phyloP scores from a whole-genome alignment of 1,140 invertebrate genomes.

The Bombus fervidus region DNA sequence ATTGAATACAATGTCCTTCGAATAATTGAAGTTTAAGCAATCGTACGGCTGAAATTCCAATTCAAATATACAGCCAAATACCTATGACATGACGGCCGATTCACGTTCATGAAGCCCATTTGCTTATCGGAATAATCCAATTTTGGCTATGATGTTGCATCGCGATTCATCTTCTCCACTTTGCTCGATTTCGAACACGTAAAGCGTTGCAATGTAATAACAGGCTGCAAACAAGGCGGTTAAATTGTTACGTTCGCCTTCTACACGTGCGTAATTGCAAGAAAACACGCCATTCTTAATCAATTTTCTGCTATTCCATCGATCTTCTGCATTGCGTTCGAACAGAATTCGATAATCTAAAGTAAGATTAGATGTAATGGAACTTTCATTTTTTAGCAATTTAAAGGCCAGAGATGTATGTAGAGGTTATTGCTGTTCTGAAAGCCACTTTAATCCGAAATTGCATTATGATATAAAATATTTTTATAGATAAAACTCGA shows the following conservation, averaged over 20 bases:
- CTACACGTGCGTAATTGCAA: not conserved
- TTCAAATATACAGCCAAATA: not conserved
- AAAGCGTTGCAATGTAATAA: not conserved
- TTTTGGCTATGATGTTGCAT: constrained; percentile 6
- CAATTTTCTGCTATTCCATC: not conserved
- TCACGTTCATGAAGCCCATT: constrained; percentile 4
- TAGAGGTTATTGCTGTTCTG: not conserved
- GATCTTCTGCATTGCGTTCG: not conserved
- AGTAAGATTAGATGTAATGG: not conserved
- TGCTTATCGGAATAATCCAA: constrained; percentile 14
- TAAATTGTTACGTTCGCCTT: not conserved
- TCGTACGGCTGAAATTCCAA: not conserved
- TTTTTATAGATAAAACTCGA: too few relatives aligned
- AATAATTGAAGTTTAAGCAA: constrained; percentile 3
- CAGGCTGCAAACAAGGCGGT: not conserved
- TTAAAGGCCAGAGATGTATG: not conserved
- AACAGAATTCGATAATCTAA: not conserved
- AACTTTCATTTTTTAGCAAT: not conserved
- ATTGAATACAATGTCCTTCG: not conserved
- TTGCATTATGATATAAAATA: not conserved
- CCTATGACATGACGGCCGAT: not conserved
- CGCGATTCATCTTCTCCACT: constrained; percentile 1
- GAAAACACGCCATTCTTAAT: not conserved
- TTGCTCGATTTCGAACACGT: not conserved
- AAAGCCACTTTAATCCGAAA: not conserved